A percentile compares a stretch with the other conserved stretches of the same genome.
These are phyloP conservation scores for Bradypodion pumilum DNA, from an alignment of 2,797 vertebrate species.

Conservation along the genomic window DNA sequence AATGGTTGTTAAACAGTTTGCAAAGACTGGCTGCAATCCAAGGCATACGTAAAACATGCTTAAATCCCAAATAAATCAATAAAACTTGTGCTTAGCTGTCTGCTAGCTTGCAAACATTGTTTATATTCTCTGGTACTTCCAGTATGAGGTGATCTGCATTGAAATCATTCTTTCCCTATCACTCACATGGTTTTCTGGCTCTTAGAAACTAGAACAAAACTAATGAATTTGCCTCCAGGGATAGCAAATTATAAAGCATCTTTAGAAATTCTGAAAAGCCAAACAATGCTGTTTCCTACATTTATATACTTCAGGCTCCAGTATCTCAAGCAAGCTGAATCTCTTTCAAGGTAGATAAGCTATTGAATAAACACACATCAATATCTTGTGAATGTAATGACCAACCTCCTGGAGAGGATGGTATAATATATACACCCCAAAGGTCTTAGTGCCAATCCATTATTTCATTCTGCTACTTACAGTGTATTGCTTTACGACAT, in stretches of 20 bases:
- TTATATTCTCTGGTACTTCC: too few species aligned
- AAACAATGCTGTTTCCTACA: neutral
- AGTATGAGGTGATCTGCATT: too few species aligned
- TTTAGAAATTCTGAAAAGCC: constrained; percentile 23
- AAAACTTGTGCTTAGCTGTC: neutral
- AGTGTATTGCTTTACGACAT: constrained; percentile 6
- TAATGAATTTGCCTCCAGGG: too few species aligned
- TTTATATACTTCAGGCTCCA: constrained; percentile 13
- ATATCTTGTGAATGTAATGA: constrained; percentile 2
- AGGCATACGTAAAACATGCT: neutral
- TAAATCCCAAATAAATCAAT: neutral
- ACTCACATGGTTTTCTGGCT: neutral
- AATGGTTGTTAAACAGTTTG: neutral
- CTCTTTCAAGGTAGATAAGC: neutral
- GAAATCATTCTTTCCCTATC: neutral
- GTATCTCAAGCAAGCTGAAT: constrained; percentile 28
- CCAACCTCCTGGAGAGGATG: constrained; percentile 15
- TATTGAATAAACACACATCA: constrained; percentile 11
- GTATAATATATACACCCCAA: constrained; percentile 10
- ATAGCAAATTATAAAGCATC: neutral
- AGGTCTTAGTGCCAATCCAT: neutral
- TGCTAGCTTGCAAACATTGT: neutral
- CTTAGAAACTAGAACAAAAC: too few species aligned
- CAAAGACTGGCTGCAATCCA: neutral
- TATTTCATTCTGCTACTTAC: constrained; percentile 18